Conservation (phyloP, 2,797 vertebrate species). For the Antennarius maculatus region DNA sequence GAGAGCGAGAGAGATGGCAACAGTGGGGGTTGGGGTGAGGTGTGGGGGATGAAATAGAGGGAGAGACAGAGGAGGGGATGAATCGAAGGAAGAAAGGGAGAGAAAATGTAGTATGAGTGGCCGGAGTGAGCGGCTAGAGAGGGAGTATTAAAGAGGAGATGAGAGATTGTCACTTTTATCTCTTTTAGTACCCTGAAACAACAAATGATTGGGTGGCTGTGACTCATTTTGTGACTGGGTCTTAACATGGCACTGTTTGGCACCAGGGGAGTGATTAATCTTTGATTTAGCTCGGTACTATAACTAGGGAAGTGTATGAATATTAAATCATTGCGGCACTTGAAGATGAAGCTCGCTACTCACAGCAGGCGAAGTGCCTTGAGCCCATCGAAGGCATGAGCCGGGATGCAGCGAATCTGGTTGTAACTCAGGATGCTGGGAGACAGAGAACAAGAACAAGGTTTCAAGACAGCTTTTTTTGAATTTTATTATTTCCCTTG, state of each 20-base stretch:
- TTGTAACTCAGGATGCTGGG: conserved; percentile 97
- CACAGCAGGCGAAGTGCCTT: conserved; percentile 93
- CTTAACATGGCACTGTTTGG: conserved; percentile 43
- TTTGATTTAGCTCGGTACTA: conserved; percentile 61
- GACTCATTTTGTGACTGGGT: conserved; percentile 42
- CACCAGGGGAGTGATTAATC: conserved; percentile 60
- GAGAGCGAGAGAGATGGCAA: conserved; percentile 4
- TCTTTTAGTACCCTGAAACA: conserved; percentile 52
- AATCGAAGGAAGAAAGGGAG: conserved; percentile 23
- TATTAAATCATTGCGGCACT: conserved; percentile 57
- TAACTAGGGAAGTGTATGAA: conserved; percentile 47
- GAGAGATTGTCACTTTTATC: conserved; percentile 63
- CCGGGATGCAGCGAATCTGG: conserved; percentile 92
- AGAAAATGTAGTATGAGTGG: conserved; percentile 16
- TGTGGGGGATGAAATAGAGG: conserved; percentile 10
- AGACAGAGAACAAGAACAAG: conserved; percentile 40
- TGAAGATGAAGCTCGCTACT: conserved; percentile 76
- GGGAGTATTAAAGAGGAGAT: conserved; percentile 38
- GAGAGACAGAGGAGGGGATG: conserved; percentile 19
- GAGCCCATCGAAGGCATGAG: conserved; percentile 92
- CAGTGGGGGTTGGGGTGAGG: not conserved
- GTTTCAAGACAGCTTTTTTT: conserved; percentile 17
- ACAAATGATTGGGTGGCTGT: conserved; percentile 47
- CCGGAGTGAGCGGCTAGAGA: conserved; percentile 40
- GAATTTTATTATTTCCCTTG: not conserved